Conservation (phyloP, 1,140 invertebrate species). For the Calycopis cecrops region DNA sequence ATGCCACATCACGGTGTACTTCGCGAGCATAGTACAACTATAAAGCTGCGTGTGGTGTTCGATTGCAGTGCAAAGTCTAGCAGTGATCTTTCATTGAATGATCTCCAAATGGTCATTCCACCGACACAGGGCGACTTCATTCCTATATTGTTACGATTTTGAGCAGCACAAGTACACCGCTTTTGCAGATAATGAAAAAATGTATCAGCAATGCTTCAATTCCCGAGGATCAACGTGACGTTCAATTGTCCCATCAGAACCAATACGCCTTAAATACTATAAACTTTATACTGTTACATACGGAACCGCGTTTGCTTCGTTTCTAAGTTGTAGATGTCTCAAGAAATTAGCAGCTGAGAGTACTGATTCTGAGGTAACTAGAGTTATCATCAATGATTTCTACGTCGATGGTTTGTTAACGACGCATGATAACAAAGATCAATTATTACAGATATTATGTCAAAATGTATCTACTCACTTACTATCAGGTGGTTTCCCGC, state of each 20-base stretch:
- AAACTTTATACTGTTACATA: no score
- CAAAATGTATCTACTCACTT: conserved; percentile 7
- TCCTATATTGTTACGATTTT: conserved; percentile 25
- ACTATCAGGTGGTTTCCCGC: conserved; percentile 13
- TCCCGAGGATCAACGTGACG: conserved; percentile 3
- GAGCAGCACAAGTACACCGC: conserved; percentile 21
- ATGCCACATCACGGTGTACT: no score
- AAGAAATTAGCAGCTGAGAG: no score
- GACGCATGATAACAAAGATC: conserved; percentile 12
- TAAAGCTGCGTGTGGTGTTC: conserved; percentile 22
- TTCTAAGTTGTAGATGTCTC: no score
- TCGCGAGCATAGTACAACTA: no score
- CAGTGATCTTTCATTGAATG: conserved; percentile 18
- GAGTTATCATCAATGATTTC: no score
- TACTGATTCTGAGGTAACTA: no score
- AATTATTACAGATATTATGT: conserved; percentile 18
- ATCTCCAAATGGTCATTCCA: conserved; percentile 17
- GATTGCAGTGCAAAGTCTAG: conserved; percentile 17
- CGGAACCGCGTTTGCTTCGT: not conserved
- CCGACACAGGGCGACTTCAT: conserved; percentile 21
- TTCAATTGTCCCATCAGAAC: conserved; percentile 3
- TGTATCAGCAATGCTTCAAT: conserved; percentile 16
- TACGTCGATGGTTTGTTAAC: not conserved
- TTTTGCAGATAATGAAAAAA: conserved; percentile 25
- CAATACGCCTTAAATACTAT: conserved; percentile 7